Evolutionary conservation across 2,888 invertebrate genomes (phyloP).

Genomic region (Diaprepes abbreviatus): DNA sequence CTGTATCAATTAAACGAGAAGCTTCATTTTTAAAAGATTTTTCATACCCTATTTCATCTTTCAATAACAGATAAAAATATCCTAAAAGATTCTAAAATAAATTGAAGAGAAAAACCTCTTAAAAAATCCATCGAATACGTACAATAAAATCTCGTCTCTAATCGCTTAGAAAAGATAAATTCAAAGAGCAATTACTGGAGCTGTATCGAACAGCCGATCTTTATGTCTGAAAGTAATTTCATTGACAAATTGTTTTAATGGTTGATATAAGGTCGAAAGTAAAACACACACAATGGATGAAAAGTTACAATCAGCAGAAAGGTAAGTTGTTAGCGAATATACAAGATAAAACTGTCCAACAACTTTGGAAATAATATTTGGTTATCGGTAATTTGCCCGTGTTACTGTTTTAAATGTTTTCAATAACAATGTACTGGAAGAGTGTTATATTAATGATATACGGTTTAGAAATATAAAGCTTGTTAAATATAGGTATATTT

Average conservation of each 20-base stretch:
- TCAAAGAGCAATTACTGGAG: slow-evolving; percentile 1
- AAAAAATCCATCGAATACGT: background rate
- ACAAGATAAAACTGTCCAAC: background rate
- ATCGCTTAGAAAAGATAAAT: slow-evolving; percentile 21
- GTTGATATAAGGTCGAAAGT: background rate
- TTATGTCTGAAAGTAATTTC: slow-evolving; percentile 6
- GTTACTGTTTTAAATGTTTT: too few species aligned
- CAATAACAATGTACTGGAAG: too few species aligned
- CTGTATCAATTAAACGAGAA: too few species aligned
- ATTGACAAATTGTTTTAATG: slow-evolving; percentile 9
- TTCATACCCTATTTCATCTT: too few species aligned
- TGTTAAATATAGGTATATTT: too few species aligned
- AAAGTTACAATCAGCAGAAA: background rate
- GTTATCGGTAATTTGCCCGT: too few species aligned
- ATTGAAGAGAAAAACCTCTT: background rate
- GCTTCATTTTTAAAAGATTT: too few species aligned
- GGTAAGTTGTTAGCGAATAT: background rate
- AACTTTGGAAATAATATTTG: background rate
- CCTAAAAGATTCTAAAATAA: background rate
- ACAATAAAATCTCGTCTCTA: background rate
- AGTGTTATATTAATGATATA: too few species aligned
- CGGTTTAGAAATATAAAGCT: too few species aligned
- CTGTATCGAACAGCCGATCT: slow-evolving; percentile 15
- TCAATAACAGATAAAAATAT: too few species aligned
- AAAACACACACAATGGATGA: background rate